Evolutionary conservation across 2,888 invertebrate species (phyloP), one percentile per base, ranked within the genome.

Genomic region (Drosophila mayaguana): DNA sequence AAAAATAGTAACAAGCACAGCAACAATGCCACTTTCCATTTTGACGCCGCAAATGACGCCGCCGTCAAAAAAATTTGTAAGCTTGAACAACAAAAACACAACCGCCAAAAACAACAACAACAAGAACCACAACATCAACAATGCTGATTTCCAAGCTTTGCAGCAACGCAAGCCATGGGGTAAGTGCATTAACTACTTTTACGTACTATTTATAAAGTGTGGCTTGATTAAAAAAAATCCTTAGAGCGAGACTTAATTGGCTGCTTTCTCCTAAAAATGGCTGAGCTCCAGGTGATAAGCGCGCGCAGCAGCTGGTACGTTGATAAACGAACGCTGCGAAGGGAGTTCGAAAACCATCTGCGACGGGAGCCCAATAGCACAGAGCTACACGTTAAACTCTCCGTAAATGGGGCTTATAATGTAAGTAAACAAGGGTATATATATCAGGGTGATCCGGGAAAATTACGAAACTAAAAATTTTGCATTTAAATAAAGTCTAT

Each of bases 191-290:
- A n/a, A 14, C 16, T n/a, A 12, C 8, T 28, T 40, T 1, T 36
- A 36, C 5, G 28, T 28, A 2, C 0, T 28, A 16, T 16, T 40
- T n/a, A n/a, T n/a, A n/a, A n/a, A n/a, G n/a, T n/a, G n/a, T n/a
- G n/a, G n/a, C n/a, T n/a, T n/a, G n/a, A n/a, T n/a, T n/a, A n/a
- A 5, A 36, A 36, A 36, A 38, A 38, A n/a, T 12, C 6, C 20
- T 42, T 53, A 88, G 91, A 88, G 38, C 83, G 89, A 5, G 81
- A 90, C 55, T 51, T 79, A 1, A 75, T 91, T 62, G 91, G 91
- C 5, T 51, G 60, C 12, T 91, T 91, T 63, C 56, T 91, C 34
- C 60, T 91, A 34, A 65, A 79, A 12, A 75, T 91, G 71, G 65
- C 83, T 43, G 81, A 84, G 7, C 65, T 66, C 8, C 65, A 81